A percentile compares a stretch with the other conserved stretches of the same genome.
Conservation (phyloP, 2,113 vertebrate species). For the Kryptolebias marmoratus region DNA sequence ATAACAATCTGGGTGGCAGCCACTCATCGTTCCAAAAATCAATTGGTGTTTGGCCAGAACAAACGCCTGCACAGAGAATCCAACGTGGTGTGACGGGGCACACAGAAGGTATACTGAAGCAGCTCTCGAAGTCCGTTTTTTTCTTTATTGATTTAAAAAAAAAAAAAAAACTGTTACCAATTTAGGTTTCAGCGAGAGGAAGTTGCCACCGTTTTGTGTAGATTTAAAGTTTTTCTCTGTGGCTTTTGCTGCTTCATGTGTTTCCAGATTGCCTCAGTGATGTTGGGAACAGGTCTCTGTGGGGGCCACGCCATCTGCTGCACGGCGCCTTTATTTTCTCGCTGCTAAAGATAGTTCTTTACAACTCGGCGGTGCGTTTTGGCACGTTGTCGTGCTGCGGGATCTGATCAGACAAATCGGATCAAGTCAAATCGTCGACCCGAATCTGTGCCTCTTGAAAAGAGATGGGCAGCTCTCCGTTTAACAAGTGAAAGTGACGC, state of each 20-base stretch:
- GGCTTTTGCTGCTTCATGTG: not conserved
- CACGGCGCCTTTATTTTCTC: not conserved
- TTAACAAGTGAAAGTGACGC: not conserved
- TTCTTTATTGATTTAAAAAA: not conserved
- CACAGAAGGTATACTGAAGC: conserved; percentile 19
- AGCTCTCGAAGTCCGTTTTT: not conserved
- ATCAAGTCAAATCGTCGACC: not conserved
- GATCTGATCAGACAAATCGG: not conserved
- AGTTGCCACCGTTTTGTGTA: not conserved
- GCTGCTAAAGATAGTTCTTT: not conserved
- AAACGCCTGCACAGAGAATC: conserved; percentile 47
- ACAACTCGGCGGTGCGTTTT: not conserved
- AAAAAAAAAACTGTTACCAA: not conserved
- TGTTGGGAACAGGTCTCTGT: not conserved
- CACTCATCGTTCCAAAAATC: conserved; percentile 57
- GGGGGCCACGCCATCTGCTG: conserved; percentile 1
- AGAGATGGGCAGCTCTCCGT: not conserved
- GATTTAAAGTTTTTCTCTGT: not conserved
- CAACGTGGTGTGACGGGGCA: conserved; percentile 35
- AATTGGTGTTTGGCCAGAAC: conserved; percentile 58
- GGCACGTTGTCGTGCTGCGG: not conserved
- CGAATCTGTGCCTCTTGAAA: too few relatives aligned
- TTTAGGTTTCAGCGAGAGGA: not conserved
- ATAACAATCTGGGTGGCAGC: conserved; percentile 52
- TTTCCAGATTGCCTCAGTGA: not conserved